Base-by-base conservation (phyloP, 2,888 invertebrate genomes). In the Diaprepes abbreviatus region DNA sequence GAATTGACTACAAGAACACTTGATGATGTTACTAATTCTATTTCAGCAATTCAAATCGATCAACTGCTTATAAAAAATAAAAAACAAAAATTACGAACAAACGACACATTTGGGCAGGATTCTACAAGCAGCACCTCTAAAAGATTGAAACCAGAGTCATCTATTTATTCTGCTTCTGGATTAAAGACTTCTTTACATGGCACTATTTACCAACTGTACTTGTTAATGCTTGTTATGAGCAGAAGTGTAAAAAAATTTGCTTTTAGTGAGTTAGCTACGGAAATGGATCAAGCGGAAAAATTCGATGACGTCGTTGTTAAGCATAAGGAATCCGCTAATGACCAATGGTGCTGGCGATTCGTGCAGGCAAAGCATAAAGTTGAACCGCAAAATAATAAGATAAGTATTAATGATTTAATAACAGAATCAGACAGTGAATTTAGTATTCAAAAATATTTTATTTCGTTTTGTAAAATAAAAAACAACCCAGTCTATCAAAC, bases 391-490 rank as follows among this genome's bases (percentile, higher is more conserved):
- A 17, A 28, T 54, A 24, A 31, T 48, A 60, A 45, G n/a, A 66
- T 73, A 0, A 68, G 54, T 14, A 19, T 66, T 10, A 43, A 54
- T 17, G 35, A 66, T 12, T 59, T 71, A 12, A 19, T 50, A 7
- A 62, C 45, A 0, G 12, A 21, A 24, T 24, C 17, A 3, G 63
- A 66, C 5, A 59, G 24, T 7, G 38, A 67, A 7, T 73, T 71
- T 36, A 65, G 50, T 24, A 7, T 73, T 4, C 40, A 21, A n/a
- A 73, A 73, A 24, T 73, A 73, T 63, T 73, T 73, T 43, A 19
- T 71, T 9, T 73, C 71, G 1, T 73, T 69, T 48, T 71, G 68
- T 17, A 66, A 58, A 69, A 73, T 73, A n/a, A 66, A 59, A 36
- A 48, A 14, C 6, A 71, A 69, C 33, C 38, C 58, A 16, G 40